Evolutionary conservation across 30 jellyfish, hydroid and myxozoan species (phyloP), one percentile per base, ranked within the genome.

Genomic region (Aurelia aurita): DNA sequence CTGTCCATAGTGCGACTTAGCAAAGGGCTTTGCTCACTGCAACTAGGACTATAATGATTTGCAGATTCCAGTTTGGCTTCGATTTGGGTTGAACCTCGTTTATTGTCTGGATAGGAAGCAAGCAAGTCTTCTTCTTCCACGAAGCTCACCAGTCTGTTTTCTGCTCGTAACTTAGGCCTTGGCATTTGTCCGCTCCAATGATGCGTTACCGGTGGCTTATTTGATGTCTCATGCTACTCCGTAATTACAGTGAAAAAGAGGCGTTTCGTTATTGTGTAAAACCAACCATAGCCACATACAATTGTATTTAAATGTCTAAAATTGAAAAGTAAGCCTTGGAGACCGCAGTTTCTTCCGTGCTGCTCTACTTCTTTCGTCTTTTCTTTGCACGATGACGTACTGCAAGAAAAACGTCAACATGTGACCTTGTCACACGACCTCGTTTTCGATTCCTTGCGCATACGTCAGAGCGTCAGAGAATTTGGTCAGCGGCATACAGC

Each of bases 11-110:
- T 74, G 68, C 94, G 89, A 49, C 82, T 70, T n/a, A 94, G 86
- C 75, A 94, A 64, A 23, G 99, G 99, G 85, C 99, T 94, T 75
- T 88, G 99, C 95, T 94, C 99, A 34, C 97, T 69, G 86, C 84
- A 82, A 82, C 61, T 74, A 0, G 84, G 77, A 43, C 77, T 61
- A 55, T 87, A 87, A 66, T 75, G 89, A 68, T 87, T 87, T 76
- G 69, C 68, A 75, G 96, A 61, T 60, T 87, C 96, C 96, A 87
- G 89, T 63, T 76, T 87, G 90, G 86, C 85, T 43, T 87, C 96
- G 32, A 66, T 76, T 68, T 34, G 86, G 31, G 90, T 67, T 27
- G 87, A 64, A 63, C 82, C 44, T 32, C 93, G 82, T 32, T 68
- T 82, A 46, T 60, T 72, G 47, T 77, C 85, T 19, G 96, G 87